These are phyloP conservation scores for Drosophila borealis DNA, from an alignment of 2,888 invertebrate species.

Conservation along the genomic window DNA sequence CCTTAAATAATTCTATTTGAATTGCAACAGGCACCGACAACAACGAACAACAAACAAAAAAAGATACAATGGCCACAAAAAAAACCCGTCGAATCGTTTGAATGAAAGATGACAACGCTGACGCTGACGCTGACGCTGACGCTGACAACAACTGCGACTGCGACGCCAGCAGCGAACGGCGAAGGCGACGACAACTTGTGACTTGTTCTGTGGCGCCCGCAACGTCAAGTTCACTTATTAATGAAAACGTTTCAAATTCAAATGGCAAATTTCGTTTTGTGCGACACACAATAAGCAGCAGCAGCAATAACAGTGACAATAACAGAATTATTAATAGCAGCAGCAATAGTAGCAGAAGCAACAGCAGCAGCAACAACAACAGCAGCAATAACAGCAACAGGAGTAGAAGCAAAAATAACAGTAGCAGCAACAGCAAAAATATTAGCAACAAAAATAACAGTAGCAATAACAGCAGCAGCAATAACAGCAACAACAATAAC, in stretches of 20 bases:
- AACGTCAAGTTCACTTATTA: slow-evolving; percentile 66
- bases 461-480: background rate
- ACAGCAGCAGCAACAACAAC: background rate
- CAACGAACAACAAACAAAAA: slow-evolving; percentile 42
- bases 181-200: slow-evolving; percentile 33
- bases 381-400: background rate
- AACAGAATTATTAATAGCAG: background rate
- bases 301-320: background rate
- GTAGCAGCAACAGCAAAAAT: slow-evolving; percentile 18
- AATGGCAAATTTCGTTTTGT: slow-evolving; percentile 65
- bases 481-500: background rate
- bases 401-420: background rate
- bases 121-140: slow-evolving; percentile 20
- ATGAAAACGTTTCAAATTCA: slow-evolving; percentile 74
- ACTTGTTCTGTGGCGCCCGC: slow-evolving; percentile 49
- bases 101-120: slow-evolving; percentile 62
- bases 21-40: slow-evolving; percentile 68
- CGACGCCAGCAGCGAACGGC: slow-evolving; percentile 9
- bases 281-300: slow-evolving; percentile 60
- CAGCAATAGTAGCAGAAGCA: slow-evolving; percentile 1
- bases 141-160: background rate
- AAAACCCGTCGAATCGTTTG: slow-evolving; percentile 53
- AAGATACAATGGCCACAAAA: slow-evolving; percentile 42
- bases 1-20: slow-evolving; percentile 69
- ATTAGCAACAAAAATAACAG: background rate